Percentiles rank a stretch among this genome's conserved stretches.
phyloP scores from a whole-genome alignment of 2,888 invertebrate genomes.

The Nipponacmea schrenckii region DNA sequence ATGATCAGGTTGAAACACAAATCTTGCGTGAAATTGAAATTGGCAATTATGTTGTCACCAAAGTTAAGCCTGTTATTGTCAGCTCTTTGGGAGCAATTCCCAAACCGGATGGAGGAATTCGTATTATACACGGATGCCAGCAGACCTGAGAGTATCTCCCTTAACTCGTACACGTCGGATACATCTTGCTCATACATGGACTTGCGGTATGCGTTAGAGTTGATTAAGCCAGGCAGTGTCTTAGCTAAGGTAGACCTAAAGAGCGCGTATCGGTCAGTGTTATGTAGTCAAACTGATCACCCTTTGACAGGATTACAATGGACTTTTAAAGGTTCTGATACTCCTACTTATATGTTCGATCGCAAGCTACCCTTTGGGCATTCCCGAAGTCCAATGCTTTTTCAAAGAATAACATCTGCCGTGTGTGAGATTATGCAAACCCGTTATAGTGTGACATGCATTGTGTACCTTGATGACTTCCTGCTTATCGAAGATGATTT shows the following conservation, averaged over 20 bases:
- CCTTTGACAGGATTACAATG: not conserved
- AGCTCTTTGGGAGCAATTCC: too few relatives aligned
- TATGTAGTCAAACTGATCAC: not conserved
- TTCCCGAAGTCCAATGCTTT: not conserved
- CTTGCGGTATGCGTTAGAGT: too few relatives aligned
- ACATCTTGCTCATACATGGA: too few relatives aligned
- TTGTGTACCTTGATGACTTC: not conserved
- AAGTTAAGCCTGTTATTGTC: too few relatives aligned
- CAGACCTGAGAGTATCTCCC: too few relatives aligned
- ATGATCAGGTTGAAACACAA: too few relatives aligned
- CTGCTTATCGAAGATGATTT: not conserved
- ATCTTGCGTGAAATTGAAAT: too few relatives aligned
- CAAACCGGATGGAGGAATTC: too few relatives aligned
- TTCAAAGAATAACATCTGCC: not conserved
- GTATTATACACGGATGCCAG: too few relatives aligned
- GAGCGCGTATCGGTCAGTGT: slow-evolving; percentile 6
- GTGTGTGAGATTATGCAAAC: not conserved
- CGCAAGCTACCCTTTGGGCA: not conserved
- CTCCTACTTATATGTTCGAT: not conserved
- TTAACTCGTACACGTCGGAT: too few relatives aligned
- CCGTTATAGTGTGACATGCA: not conserved
- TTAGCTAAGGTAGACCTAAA: slow-evolving; percentile 12
- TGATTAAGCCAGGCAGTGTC: not conserved
- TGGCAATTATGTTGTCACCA: too few relatives aligned
- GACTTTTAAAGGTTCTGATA: not conserved